Conservation (phyloP, 2,888 invertebrate species). For the Erynnis tages region DNA sequence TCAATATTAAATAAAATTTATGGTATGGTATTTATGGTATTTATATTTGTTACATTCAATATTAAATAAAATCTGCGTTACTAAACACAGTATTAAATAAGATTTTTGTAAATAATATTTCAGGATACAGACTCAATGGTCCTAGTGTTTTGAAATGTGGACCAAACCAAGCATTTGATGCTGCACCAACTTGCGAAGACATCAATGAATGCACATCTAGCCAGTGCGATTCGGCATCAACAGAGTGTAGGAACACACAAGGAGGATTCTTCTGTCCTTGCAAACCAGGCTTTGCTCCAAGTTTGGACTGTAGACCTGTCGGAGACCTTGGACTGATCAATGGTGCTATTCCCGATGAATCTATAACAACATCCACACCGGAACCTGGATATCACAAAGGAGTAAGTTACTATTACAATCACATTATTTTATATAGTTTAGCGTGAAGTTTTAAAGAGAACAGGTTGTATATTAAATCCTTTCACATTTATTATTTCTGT, state of each 20-base stretch:
- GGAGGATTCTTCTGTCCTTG: slow-evolving; percentile 96
- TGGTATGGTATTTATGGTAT: slow-evolving; percentile 47
- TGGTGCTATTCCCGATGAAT: slow-evolving; percentile 94
- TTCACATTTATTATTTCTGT: slow-evolving; percentile 32
- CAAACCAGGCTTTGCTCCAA: slow-evolving; percentile 90
- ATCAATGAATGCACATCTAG: slow-evolving; percentile 94
- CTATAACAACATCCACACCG: slow-evolving; percentile 91
- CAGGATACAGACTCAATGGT: slow-evolving; percentile 92
- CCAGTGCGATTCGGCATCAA: slow-evolving; percentile 94
- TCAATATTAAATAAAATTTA: background rate
- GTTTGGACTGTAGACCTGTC: slow-evolving; percentile 93
- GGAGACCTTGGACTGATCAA: slow-evolving; percentile 93
- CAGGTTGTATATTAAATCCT: background rate
- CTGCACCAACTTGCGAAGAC: slow-evolving; percentile 94
- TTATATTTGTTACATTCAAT: background rate
- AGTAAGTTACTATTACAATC: slow-evolving; percentile 70
- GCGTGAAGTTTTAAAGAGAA: background rate
- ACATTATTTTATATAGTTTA: background rate
- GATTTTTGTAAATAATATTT: slow-evolving; percentile 27
- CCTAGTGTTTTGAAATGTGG: slow-evolving; percentile 93
- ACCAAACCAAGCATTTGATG: slow-evolving; percentile 90
- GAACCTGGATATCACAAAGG: slow-evolving; percentile 92
- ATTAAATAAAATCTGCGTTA: background rate
- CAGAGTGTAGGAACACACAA: slow-evolving; percentile 93
- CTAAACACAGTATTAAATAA: background rate